Conservation (phyloP, 2,888 invertebrate species). For the Hemicrepidius hirtus region DNA sequence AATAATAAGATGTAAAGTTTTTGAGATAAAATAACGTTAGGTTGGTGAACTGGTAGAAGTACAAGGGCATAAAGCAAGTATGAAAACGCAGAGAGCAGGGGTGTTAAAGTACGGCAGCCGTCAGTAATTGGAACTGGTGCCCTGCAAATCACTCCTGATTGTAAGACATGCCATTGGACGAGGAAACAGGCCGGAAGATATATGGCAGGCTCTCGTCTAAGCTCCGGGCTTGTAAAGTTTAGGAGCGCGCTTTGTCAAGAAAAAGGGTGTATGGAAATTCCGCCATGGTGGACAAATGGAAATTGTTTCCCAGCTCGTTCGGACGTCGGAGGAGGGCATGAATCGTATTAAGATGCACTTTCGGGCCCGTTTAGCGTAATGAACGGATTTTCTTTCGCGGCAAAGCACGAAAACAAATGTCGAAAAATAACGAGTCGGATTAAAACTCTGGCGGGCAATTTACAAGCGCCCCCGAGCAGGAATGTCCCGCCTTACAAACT, state of each 20-base stretch:
- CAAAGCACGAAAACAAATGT: conserved; percentile 45
- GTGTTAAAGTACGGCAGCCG: conserved; percentile 62
- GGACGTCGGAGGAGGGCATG: conserved; percentile 20
- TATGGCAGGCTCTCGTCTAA: conserved; percentile 65
- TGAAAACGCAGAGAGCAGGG: conserved; percentile 53
- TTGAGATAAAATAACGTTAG: not conserved
- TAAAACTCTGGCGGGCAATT: conserved; percentile 53
- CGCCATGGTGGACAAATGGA: conserved; percentile 58
- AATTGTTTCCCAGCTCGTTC: conserved; percentile 39
- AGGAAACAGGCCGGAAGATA: conserved; percentile 66
- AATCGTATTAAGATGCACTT: conserved; percentile 44
- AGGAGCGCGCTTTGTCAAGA: conserved; percentile 64
- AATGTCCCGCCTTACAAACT: conserved; percentile 53
- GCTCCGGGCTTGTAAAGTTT: conserved; percentile 66
- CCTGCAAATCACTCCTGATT: conserved; percentile 68
- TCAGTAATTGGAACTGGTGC: conserved; percentile 66
- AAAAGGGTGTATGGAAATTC: conserved; percentile 63
- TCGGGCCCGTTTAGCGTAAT: conserved; percentile 38
- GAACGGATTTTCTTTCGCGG: conserved; percentile 41
- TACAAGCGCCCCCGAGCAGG: conserved; percentile 50
- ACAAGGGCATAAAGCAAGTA: conserved; percentile 36
- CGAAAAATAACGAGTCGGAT: conserved; percentile 51
- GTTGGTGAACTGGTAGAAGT: conserved; percentile 5
- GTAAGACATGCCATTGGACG: conserved; percentile 66
- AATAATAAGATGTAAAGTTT: conserved; percentile 3